Base-by-base conservation (phyloP, 2,113 vertebrate genomes). In the Myrmophylax atrothorax region DNA sequence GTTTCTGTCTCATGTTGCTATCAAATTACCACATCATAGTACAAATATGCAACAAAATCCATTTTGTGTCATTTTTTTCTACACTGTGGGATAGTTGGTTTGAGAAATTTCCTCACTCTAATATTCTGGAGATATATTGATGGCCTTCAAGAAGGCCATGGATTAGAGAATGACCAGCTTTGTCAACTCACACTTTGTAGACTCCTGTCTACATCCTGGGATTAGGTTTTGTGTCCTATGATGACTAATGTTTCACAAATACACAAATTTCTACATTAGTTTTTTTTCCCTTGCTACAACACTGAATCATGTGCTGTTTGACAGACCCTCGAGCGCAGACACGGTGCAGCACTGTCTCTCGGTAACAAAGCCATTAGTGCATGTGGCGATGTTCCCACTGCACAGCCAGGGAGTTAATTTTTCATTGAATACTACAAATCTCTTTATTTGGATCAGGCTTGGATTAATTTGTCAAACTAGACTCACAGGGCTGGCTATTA, bases 381-480 rank as follows among this genome's bases (percentile, higher is more conserved):
- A 62, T 18, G 63, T 20, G 35, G 40, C 13, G 18, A 38, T 55
- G 58, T 46, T 84, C 69, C 62, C 58, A 20, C 78, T 76, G 62
- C 76, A 83, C 78, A 76, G 73, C 66, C 86, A 92, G 83, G 68
- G 91, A 84, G 81, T 67, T 96, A 89, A 86, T 96, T 91, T 90
- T 92, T 90, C 93, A 91, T 47, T 95, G 88, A 96, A 97, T 95
- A 85, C 52, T 88, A 92, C 40, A 82, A 89, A 95, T 92, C 49
- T 88, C 90, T 93, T 95, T 93, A 88, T 97, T 95, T 96, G 92
- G 92, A 88, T 95, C 88, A 96, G 94, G 28, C 76, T 92, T 92
- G 91, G 93, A 93, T 97, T 96, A 96, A 94, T 94, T 94, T 95
- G 90, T 96, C 94, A 96, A 90, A 88, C 37, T 58, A 87, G 95